Percentiles rank a stretch among this genome's conserved stretches.
Conservation (phyloP, 1,140 invertebrate genomes). For the Carposina sasakii region DNA sequence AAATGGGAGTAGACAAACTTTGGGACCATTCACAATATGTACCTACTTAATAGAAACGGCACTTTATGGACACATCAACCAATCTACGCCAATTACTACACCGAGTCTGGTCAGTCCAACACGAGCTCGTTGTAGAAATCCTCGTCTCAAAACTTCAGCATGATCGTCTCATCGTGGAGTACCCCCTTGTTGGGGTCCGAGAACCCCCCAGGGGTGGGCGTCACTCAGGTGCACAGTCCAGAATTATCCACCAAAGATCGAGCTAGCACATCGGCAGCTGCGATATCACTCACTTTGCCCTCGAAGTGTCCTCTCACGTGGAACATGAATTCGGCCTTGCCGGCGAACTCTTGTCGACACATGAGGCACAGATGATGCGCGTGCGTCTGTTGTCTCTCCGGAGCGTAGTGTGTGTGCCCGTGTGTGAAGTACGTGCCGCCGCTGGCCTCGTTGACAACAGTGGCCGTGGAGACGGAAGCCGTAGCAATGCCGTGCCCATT, state of each 20-base stretch:
- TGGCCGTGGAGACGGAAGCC: constrained; percentile 57
- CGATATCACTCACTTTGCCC: constrained; percentile 73
- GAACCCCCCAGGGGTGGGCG: constrained; percentile 50
- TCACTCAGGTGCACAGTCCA: constrained; percentile 75
- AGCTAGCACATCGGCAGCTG: constrained; percentile 76
- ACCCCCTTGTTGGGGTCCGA: constrained; percentile 48
- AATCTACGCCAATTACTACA: too few relatives aligned
- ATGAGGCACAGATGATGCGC: constrained; percentile 76
- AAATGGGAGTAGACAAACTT: too few relatives aligned
- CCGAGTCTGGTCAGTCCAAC: neutral
- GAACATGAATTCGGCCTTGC: constrained; percentile 80
- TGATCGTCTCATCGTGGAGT: constrained; percentile 59
- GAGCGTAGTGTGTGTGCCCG: constrained; percentile 67
- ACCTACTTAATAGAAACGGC: neutral
- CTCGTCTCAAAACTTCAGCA: constrained; percentile 57
- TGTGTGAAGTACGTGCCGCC: constrained; percentile 55
- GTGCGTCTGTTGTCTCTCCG: constrained; percentile 62
- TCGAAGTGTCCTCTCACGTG: constrained; percentile 80
- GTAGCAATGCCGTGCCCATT: constrained; percentile 63
- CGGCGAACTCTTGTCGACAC: constrained; percentile 78
- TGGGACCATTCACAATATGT: too few relatives aligned
- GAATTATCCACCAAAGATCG: constrained; percentile 76
- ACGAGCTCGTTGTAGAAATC: constrained; percentile 25
- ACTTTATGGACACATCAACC: neutral
- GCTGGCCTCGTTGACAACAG: constrained; percentile 56